These are phyloP conservation scores for Cygnus olor DNA, from an alignment of 2,797 vertebrate species.

Conservation along the genomic window DNA sequence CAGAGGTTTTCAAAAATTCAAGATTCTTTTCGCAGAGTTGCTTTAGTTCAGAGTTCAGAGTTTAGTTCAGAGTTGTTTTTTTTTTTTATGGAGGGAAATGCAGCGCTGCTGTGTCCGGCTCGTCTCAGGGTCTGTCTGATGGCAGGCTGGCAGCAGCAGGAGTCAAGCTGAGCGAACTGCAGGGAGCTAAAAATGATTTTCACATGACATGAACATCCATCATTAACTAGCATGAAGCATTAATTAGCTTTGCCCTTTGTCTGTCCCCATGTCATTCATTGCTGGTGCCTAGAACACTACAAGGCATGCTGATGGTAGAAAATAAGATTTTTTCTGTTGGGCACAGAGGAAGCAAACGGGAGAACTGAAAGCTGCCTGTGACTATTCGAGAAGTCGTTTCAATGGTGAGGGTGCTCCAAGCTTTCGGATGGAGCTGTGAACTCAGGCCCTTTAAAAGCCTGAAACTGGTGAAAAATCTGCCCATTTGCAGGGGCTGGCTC, in stretches of 20 bases:
- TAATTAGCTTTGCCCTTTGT: background rate
- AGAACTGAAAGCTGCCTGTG: background rate
- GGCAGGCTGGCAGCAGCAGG: background rate
- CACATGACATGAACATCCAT: rapidly evolving
- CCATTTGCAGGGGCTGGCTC: background rate
- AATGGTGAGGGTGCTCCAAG: background rate
- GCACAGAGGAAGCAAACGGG: background rate
- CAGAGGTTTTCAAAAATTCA: background rate
- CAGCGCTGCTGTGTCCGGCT: rapidly evolving
- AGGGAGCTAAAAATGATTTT: background rate
- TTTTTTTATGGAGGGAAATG: background rate
- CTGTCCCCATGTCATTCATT: background rate
- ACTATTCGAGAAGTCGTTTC: background rate
- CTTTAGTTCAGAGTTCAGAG: no score
- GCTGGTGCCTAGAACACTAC: background rate
- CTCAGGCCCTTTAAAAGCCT: background rate
- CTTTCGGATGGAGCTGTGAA: background rate
- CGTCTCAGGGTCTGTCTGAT: rapidly evolving
- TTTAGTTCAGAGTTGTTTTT: no score
- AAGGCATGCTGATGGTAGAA: background rate
- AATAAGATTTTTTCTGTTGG: background rate
- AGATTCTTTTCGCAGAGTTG: background rate
- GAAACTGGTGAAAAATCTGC: background rate
- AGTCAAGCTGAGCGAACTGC: background rate
- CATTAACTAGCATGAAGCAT: background rate